Percentiles rank a stretch among this genome's conserved stretches.
Conservation (phyloP, 92 coral and sea anemone species). For the Diadumene lineata region DNA sequence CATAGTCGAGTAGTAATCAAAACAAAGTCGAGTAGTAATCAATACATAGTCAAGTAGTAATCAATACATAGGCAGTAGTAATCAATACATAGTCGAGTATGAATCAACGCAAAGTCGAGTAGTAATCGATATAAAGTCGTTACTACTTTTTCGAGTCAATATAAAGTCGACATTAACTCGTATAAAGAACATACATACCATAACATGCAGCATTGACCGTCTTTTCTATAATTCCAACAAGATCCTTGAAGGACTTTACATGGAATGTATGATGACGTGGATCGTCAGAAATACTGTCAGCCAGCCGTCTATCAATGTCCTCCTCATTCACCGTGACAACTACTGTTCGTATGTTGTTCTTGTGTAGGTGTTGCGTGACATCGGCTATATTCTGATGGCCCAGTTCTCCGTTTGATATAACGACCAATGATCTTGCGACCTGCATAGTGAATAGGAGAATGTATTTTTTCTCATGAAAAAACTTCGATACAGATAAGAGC, state of each 20-base stretch:
- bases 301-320: constrained; percentile 30
- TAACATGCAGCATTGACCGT: constrained; percentile 83
- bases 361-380: constrained; percentile 68
- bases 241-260: constrained; percentile 76
- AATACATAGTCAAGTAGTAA: background rate
- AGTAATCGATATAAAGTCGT: constrained; percentile 5
- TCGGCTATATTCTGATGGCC: constrained; percentile 63
- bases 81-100: background rate
- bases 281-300: constrained; percentile 45
- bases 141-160: too few relatives aligned
- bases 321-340: constrained; percentile 77
- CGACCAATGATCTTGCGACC: constrained; percentile 77
- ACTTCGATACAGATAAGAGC: too few relatives aligned
- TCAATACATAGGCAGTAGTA: background rate
- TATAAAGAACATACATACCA: constrained; percentile 50
- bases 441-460: constrained; percentile 5
- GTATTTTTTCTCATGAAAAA: background rate
- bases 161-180: background rate
- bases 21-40: too few relatives aligned
- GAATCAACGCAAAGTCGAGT: too few relatives aligned
- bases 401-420: constrained; percentile 78
- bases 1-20: too few relatives aligned
- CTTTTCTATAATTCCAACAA: constrained; percentile 66
- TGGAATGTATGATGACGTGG: constrained; percentile 62
- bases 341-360: constrained; percentile 74